Percentiles rank a stretch among this genome's conserved stretches.
These are phyloP conservation scores for Graphium colonna DNA, from an alignment of 2,888 invertebrate genomes.

Conservation along the genomic window DNA sequence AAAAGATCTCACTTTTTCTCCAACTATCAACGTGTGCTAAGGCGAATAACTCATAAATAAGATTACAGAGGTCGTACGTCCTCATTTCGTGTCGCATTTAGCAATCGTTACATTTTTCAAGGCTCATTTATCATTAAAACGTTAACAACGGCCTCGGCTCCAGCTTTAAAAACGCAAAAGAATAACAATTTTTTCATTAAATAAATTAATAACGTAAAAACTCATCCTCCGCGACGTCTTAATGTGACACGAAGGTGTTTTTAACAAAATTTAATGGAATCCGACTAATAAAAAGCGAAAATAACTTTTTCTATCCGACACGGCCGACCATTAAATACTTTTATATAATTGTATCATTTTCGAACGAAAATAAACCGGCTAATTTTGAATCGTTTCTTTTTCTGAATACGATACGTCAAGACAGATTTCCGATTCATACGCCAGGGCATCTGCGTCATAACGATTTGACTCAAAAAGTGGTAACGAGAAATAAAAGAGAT, in stretches of 20 bases:
- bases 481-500: conserved; percentile 78
- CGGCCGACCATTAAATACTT: conserved; percentile 1
- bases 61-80: conserved; percentile 55
- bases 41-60: conserved; percentile 68
- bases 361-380: neutral
- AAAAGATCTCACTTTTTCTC: conserved; percentile 58
- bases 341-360: conserved; percentile 15
- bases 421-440: conserved; percentile 55
- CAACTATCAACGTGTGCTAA: conserved; percentile 66
- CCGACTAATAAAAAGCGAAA: conserved; percentile 42
- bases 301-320: neutral
- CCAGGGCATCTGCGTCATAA: conserved; percentile 55
- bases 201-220: conserved; percentile 36
- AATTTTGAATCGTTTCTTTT: neutral
- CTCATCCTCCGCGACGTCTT: conserved; percentile 27
- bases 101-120: conserved; percentile 64
- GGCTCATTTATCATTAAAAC: conserved; percentile 66
- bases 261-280: conserved; percentile 43
- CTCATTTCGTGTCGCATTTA: conserved; percentile 68
- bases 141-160: conserved; percentile 52
- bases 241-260: conserved; percentile 25
- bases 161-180: conserved; percentile 36
- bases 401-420: conserved; percentile 52
- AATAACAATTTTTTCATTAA: conserved; percentile 34
- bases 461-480: conserved; percentile 55